These are phyloP conservation scores for Bovichtus diacanthus DNA, from an alignment of 2,797 vertebrate species.

Conservation along the genomic window DNA sequence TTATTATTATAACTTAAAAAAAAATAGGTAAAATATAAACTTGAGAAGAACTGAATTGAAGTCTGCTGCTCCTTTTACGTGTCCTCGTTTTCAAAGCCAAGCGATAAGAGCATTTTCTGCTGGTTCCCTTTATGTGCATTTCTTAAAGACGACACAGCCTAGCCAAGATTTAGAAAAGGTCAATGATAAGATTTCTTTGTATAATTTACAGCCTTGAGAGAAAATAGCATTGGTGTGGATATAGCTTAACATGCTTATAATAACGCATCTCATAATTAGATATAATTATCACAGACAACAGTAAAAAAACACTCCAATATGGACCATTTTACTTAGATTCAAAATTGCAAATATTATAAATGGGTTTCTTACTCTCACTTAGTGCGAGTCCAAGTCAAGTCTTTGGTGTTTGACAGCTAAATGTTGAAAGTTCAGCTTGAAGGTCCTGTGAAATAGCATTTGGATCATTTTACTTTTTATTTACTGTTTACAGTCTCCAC, in stretches of 20 bases:
- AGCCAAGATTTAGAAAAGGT: conserved; percentile 40
- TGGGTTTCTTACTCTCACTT: background rate
- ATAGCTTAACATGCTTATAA: conserved; percentile 3
- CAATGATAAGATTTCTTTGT: conserved; percentile 38
- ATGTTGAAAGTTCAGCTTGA: background rate
- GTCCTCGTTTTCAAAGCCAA: conserved; percentile 35
- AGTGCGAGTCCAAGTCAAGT: background rate
- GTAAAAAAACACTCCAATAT: conserved; percentile 9
- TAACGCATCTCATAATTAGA: conserved; percentile 10
- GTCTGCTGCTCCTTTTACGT: conserved; percentile 28
- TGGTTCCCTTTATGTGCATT: conserved; percentile 20
- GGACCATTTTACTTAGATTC: background rate
- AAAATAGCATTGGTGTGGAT: conserved; percentile 5
- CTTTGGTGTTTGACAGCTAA: background rate
- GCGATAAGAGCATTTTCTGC: conserved; percentile 45
- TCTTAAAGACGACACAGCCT: conserved; percentile 19
- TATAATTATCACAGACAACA: background rate
- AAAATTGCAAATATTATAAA: background rate
- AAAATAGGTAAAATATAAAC: conserved; percentile 7
- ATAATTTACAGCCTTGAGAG: conserved; percentile 14
- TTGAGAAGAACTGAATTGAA: conserved; percentile 20
- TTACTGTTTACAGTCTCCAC: background rate
- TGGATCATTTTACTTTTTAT: background rate
- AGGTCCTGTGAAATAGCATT: background rate
- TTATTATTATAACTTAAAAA: background rate